Percentiles rank a stretch among this genome's conserved stretches.
These are phyloP conservation scores for Indicator maculatus DNA, from an alignment of 2,113 vertebrate species.

Conservation along the genomic window DNA sequence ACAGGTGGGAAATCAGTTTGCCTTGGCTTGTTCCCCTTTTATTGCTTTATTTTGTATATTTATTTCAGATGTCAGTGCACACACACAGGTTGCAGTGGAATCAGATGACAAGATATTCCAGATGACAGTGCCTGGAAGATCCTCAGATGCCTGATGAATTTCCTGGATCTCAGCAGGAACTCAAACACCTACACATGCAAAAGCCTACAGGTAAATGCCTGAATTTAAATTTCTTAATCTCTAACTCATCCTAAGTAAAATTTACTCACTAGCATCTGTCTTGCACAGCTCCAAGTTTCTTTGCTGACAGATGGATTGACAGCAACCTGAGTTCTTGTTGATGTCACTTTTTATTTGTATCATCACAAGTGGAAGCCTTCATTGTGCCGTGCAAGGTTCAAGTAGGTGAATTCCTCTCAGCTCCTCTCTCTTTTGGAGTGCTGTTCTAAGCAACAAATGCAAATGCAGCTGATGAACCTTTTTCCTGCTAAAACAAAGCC, in stretches of 20 bases:
- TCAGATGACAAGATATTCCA: background rate
- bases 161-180: background rate
- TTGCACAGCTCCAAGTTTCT: background rate
- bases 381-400: background rate
- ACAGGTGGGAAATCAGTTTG: background rate
- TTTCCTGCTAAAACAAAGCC: background rate
- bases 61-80: background rate
- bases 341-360: background rate
- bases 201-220: background rate
- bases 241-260: background rate
- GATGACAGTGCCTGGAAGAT: background rate
- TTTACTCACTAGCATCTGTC: background rate
- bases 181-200: background rate
- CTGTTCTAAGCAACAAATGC: background rate
- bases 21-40: background rate
- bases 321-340: background rate
- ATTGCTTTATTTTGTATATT: background rate
- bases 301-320: background rate
- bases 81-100: background rate
- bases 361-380: background rate
- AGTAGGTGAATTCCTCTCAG: background rate
- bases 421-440: background rate
- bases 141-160: background rate
- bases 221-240: background rate
- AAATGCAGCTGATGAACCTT: background rate